A percentile compares a stretch with the other conserved stretches of the same genome.
Evolutionary conservation across 1,140 invertebrate species (phyloP).

Genomic region (Piezodorus guildinii): DNA sequence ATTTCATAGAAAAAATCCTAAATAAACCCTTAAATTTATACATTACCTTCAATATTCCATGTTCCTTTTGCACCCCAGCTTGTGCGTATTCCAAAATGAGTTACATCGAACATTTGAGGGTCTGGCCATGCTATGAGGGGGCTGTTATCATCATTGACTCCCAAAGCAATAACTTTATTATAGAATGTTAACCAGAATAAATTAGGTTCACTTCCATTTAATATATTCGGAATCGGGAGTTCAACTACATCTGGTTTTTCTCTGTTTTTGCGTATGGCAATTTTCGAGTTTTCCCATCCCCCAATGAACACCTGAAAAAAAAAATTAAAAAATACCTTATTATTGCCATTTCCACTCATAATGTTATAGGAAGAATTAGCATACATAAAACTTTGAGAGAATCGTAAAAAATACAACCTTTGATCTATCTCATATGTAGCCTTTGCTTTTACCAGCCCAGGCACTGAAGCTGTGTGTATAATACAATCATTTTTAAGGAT

Average conservation of each 20-base stretch:
- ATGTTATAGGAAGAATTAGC: too few species aligned
- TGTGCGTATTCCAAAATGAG: conserved; percentile 66
- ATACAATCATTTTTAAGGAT: too few species aligned
- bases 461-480: too few species aligned
- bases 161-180: conserved; percentile 50
- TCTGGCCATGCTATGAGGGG: conserved; percentile 60
- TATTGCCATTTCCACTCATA: too few species aligned
- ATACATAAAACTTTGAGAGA: too few species aligned
- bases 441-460: too few species aligned
- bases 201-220: conserved; percentile 55
- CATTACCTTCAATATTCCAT: conserved; percentile 68
- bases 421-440: too few species aligned
- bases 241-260: conserved; percentile 65
- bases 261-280: conserved; percentile 66
- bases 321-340: too few species aligned
- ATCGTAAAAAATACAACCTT: too few species aligned
- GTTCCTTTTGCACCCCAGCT: conserved; percentile 72
- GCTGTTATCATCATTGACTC: conserved; percentile 51
- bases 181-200: conserved; percentile 75
- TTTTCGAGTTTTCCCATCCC: conserved; percentile 71
- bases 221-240: conserved; percentile 52
- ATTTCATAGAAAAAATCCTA: background rate
- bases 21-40: background rate
- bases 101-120: conserved; percentile 52
- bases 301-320: conserved; percentile 56